Evolutionary conservation across 2,888 invertebrate genomes (phyloP).

Genomic region (Caenorhabditis parvicauda): DNA sequence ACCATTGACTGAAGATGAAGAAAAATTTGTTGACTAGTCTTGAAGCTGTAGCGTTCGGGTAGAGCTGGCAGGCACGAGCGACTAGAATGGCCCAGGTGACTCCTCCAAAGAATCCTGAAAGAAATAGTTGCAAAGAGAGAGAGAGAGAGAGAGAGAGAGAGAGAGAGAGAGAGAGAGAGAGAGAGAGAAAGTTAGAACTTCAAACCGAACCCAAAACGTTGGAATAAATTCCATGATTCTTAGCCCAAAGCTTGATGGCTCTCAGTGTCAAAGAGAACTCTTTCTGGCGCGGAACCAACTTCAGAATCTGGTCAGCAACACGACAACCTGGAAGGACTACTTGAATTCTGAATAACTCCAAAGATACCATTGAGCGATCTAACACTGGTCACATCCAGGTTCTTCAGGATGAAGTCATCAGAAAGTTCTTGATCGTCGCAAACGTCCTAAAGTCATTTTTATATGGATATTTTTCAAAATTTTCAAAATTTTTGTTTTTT

Average conservation of each 20-base stretch:
- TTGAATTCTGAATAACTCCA: not conserved
- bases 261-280: constrained; percentile 88
- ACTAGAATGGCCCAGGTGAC: constrained; percentile 99
- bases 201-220: constrained; percentile 76
- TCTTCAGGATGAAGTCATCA: constrained; percentile 86
- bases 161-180: too few species aligned
- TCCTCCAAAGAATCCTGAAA: constrained; percentile 77
- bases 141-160: not conserved
- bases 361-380: constrained; percentile 28
- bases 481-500: too few species aligned
- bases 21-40: constrained; percentile 97
- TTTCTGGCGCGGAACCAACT: constrained; percentile 89
- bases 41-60: constrained; percentile 92
- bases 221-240: constrained; percentile 78
- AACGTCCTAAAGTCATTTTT: constrained; percentile 19
- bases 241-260: constrained; percentile 78
- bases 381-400: constrained; percentile 92
- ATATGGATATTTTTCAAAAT: not conserved
- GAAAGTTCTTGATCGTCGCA: constrained; percentile 83
- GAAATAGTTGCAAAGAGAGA: not conserved
- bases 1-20: constrained; percentile 93
- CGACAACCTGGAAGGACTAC: constrained; percentile 73
- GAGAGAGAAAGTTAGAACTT: not conserved
- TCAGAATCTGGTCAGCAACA: constrained; percentile 95
- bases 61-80: constrained; percentile 93